Evolutionary conservation across 1,140 invertebrate species (phyloP), one percentile per base, ranked within the genome.

Genomic region (Apis cerana): DNA sequence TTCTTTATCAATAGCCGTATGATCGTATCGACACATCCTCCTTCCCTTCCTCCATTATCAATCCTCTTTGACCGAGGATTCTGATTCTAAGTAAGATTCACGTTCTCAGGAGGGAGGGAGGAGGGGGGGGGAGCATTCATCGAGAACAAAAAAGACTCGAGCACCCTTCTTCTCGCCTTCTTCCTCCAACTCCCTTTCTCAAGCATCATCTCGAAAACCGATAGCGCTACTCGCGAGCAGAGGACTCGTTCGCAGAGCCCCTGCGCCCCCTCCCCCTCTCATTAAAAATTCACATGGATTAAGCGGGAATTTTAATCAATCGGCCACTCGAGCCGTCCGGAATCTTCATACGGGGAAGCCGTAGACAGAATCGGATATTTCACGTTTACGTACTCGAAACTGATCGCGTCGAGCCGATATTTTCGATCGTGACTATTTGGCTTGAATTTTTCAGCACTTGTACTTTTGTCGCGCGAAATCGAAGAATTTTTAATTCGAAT

Each of bases 281-380:
- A 84, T 87, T 86, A 86, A 88, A 87, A 86, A 86, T 86, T 75
- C 74, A 84, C 72, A 82, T 27, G 79, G 19, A 1, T 52, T 23
- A 13, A 79, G 82, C 43, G 59, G n/a, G 33, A 52, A 52, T 56
- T 68, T 75, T 84, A 75, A 84, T 84, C 83, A 82, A 82, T 84
- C 79, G 54, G 7, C 58, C 79, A 65, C 83, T 75, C 76, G 82
- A 82, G 65, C 69, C 21, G 64, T 79, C 61, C 52, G 69, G 33
- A 21, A 15, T 3, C 58, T 61, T 75, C 58, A 17, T 12, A 3
- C 50, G 5, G 4, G 11, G 21, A 61, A 48, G 58, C 3, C 56
- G 19, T 5, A 15, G 33, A 43, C 33, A 27, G 27, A 27, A 27
- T 27, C 27, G 2, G 27, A 27, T 27, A n/a, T n/a, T n/a, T n/a